Conservation (phyloP, 2,888 invertebrate genomes). For the Seira ritae region DNA sequence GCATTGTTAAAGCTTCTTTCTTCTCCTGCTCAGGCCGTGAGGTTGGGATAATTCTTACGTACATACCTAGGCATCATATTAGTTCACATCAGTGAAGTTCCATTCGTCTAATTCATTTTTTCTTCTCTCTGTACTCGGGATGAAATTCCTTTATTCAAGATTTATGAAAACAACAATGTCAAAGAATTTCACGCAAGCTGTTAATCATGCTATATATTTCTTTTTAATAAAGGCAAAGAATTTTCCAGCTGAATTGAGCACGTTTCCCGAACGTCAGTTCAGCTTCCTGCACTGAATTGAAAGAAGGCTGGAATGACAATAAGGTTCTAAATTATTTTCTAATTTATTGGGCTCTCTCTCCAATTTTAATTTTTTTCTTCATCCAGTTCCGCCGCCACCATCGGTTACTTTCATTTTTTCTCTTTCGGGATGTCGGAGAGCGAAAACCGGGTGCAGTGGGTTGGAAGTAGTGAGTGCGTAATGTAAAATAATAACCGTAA, state of each 20-base stretch:
- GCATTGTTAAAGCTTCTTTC: too few relatives aligned
- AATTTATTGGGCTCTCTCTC: background rate
- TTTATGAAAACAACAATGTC: constrained; percentile 63
- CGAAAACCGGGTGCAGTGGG: background rate
- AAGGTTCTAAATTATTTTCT: background rate
- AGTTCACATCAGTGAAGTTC: too few relatives aligned
- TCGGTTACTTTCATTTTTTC: background rate
- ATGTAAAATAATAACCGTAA: background rate
- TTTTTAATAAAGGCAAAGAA: constrained; percentile 53
- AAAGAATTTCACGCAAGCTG: constrained; percentile 64
- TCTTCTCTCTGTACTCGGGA: background rate
- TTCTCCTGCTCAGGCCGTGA: too few relatives aligned
- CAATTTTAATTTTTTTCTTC: background rate
- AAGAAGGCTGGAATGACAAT: constrained; percentile 16
- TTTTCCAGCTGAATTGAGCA: constrained; percentile 49
- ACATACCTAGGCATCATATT: too few relatives aligned
- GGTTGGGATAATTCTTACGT: too few relatives aligned
- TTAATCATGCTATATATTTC: constrained; percentile 61
- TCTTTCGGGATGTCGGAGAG: too few relatives aligned
- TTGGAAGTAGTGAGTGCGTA: too few relatives aligned
- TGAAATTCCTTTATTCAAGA: constrained; percentile 55
- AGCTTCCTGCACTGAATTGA: constrained; percentile 21
- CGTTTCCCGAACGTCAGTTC: too few relatives aligned
- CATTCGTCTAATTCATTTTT: background rate
- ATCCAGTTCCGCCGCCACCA: background rate